Evolutionary conservation across 2,888 invertebrate genomes (phyloP), one percentile per base, ranked within the genome.

Genomic region (Nomada ruficornis): DNA sequence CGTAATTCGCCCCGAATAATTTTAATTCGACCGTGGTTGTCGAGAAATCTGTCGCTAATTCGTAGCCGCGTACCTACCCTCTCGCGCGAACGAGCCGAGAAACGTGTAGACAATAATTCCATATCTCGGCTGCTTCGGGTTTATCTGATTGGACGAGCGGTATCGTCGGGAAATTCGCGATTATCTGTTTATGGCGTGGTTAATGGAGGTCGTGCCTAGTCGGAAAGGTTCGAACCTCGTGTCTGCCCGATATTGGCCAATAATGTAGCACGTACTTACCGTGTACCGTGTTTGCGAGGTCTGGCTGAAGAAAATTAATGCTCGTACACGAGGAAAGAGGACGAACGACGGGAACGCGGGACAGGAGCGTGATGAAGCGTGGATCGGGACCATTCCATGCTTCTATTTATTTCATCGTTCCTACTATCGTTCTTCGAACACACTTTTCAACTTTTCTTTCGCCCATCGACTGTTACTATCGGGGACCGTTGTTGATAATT

Each of bases 171-270:
- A 89, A 89, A 90, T 88, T 89, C 86, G 83, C 88, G 90, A 92
- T 91, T 93, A 92, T 90, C 92, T 92, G 92, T 93, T 92, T 92
- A 92, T 90, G 87, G 91, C 82, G 74, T 83, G 88, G 89, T 89
- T 92, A 92, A 92, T 91, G 86, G 91, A 81, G 85, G 76, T 88
- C 89, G 89, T 88, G 88, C 84, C 83, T 85, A 83, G 81, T 75
- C 83, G 83, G 77, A 89, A 83, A 82, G 65, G 72, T 84, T 86
- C 77, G 65, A 63, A 75, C 63, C 79, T 76, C 82, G 70, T 76
- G 86, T 82, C 80, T 78, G 77, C 77, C 71, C 83, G 82, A 85
- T 86, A 78, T 89, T 82, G 83, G 84, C 89, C 81, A 86, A 89
- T 89, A 89, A 88, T 84, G 78, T 82, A 77, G 80, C 85, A 82